Percentiles rank a stretch among this genome's conserved stretches.
Conservation (phyloP, 2,888 invertebrate species). For the Vandiemenella viatica region DNA sequence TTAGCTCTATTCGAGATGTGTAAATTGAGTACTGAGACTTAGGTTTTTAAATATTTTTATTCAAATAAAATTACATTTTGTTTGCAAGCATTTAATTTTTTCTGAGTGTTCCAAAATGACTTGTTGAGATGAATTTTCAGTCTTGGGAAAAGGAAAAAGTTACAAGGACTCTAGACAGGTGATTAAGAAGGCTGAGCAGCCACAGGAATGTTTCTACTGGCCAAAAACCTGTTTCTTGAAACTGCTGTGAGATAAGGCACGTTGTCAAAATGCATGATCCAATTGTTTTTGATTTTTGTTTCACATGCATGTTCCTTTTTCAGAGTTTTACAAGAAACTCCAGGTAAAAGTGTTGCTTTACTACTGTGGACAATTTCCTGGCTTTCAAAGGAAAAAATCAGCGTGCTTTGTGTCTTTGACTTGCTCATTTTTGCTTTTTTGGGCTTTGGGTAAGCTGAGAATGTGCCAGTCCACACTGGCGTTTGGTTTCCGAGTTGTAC, state of each 20-base stretch:
- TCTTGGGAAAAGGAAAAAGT: neutral
- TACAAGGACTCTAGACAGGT: neutral
- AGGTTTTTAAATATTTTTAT: slow-evolving; percentile 1
- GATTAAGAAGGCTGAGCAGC: neutral
- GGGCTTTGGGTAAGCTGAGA: neutral
- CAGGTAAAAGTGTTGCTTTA: neutral
- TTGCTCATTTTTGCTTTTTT: neutral
- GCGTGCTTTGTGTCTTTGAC: neutral
- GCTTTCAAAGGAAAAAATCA: neutral
- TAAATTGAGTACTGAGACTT: neutral
- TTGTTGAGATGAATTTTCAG: neutral
- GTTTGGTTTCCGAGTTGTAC: too few relatives aligned
- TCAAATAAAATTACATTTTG: slow-evolving; percentile 1
- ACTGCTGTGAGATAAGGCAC: neutral
- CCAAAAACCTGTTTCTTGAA: neutral
- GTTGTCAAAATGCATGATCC: neutral
- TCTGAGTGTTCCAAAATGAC: neutral
- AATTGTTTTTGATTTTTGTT: neutral
- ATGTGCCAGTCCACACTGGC: neutral
- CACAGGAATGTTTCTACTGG: neutral
- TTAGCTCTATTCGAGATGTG: neutral
- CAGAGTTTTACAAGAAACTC: neutral
- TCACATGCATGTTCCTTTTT: neutral
- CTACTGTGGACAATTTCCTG: neutral
- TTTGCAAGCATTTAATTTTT: neutral